phyloP scores from a whole-genome alignment of 37 sponge, comb jelly and placozoan species.

The Amphimedon queenslandica region DNA sequence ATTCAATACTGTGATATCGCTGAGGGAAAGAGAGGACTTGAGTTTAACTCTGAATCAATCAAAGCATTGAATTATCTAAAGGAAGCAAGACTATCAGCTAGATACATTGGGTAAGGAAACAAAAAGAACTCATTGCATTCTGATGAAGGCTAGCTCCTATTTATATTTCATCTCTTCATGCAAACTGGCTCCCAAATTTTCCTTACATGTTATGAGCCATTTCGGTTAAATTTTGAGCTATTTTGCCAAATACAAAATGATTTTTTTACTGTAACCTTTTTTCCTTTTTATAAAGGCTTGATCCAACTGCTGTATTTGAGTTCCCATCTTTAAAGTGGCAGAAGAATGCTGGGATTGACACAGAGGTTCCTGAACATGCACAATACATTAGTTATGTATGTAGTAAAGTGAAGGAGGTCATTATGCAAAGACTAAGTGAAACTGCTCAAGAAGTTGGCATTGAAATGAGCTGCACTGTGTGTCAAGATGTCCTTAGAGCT shows the following conservation, averaged over 20 bases:
- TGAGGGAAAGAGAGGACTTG: constrained; percentile 34
- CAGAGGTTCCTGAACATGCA: constrained; percentile 28
- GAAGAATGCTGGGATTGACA: constrained; percentile 57
- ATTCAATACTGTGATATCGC: constrained; percentile 30
- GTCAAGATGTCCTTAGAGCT: constrained; percentile 65
- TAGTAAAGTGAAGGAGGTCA: neutral
- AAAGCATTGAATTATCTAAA: constrained; percentile 62
- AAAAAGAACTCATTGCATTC: too few relatives aligned
- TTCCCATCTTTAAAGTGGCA: constrained; percentile 56
- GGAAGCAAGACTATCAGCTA: constrained; percentile 73
- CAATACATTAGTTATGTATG: constrained; percentile 46
- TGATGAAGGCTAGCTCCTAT: neutral
- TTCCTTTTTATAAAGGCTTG: constrained; percentile 30
- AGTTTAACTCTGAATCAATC: constrained; percentile 61
- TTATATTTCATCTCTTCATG: neutral
- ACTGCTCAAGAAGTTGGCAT: constrained; percentile 6
- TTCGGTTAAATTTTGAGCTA: too few relatives aligned
- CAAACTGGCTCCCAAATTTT: too few relatives aligned
- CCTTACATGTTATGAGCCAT: too few relatives aligned
- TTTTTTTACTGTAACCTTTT: too few relatives aligned
- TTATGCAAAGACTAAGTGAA: constrained; percentile 16
- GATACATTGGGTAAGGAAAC: constrained; percentile 63
- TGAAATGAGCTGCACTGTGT: constrained; percentile 10
- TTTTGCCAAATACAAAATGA: too few relatives aligned
- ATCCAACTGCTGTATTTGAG: constrained; percentile 56